These are phyloP conservation scores for Luffia ferchaultella DNA, from an alignment of 2,888 invertebrate genomes.

Conservation along the genomic window DNA sequence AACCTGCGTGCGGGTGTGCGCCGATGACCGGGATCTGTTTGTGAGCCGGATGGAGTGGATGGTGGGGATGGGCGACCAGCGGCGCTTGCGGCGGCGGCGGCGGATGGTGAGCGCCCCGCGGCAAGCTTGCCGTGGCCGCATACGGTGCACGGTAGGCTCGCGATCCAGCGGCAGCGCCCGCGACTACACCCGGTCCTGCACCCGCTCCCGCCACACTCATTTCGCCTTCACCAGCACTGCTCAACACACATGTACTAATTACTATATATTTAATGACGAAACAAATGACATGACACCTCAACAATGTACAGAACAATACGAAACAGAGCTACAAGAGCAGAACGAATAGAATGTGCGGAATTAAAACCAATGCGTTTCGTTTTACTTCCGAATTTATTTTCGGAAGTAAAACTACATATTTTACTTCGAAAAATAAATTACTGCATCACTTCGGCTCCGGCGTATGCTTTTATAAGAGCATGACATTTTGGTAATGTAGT, in stretches of 20 bases:
- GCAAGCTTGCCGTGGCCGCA: slow-evolving; percentile 46
- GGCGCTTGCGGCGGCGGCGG: slow-evolving; percentile 17
- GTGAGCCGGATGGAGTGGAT: slow-evolving; percentile 10
- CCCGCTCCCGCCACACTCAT: not conserved
- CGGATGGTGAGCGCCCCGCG: slow-evolving; percentile 57
- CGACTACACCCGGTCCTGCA: slow-evolving; percentile 15
- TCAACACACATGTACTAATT: not conserved
- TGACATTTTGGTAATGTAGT: no score
- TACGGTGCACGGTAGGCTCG: slow-evolving; percentile 17
- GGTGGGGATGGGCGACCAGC: slow-evolving; percentile 11
- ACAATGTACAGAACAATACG: no score
- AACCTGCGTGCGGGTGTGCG: slow-evolving; percentile 21
- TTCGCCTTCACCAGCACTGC: slow-evolving; percentile 23
- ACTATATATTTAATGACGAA: not conserved
- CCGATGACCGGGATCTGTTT: not conserved
- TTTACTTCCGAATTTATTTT: no score
- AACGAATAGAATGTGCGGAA: no score
- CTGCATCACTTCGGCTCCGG: no score
- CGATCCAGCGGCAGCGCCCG: slow-evolving; percentile 13
- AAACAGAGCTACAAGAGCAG: no score
- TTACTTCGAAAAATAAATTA: no score
- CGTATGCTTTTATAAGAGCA: no score
- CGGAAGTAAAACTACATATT: no score
- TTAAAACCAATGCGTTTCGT: no score
- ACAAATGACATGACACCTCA: no score